Conservation (phyloP, 2,113 vertebrate genomes). For the Eleginops maclovinus region DNA sequence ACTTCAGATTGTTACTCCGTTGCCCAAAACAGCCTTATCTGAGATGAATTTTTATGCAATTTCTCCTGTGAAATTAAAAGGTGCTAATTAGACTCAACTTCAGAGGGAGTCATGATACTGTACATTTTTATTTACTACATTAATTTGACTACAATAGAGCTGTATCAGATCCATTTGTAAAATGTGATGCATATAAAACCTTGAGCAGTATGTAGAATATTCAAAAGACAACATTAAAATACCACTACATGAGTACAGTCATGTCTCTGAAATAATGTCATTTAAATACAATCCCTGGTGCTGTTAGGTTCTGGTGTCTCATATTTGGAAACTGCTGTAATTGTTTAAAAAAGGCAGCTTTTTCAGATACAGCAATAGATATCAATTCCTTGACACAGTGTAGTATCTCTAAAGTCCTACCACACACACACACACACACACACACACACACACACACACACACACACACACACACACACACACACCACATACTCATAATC, state of each 20-base stretch:
- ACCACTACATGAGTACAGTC: neutral
- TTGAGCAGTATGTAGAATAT: neutral
- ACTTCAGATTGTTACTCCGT: too few species aligned
- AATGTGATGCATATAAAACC: neutral
- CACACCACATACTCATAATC: conserved; percentile 27
- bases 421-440: conserved; percentile 4
- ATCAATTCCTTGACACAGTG: neutral
- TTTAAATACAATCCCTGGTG: neutral
- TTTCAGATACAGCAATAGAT: neutral
- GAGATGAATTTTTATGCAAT: too few species aligned
- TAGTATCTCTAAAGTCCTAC: conserved; percentile 2
- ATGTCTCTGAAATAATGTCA: too few species aligned
- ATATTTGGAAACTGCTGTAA: neutral
- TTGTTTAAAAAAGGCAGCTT: conserved; percentile 4
- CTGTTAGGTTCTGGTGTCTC: neutral
- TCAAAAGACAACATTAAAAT: neutral
- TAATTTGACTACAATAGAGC: neutral
- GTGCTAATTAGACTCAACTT: neutral
- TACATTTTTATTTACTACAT: neutral
- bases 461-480: conserved; percentile 4
- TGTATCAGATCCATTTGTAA: neutral
- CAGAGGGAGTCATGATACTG: neutral
- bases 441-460: conserved; percentile 10
- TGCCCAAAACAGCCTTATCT: too few species aligned
- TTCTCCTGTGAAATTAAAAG: neutral